phyloP scores from a whole-genome alignment of 2,888 invertebrate species.

The Lepidocyrtinus sp. region DNA sequence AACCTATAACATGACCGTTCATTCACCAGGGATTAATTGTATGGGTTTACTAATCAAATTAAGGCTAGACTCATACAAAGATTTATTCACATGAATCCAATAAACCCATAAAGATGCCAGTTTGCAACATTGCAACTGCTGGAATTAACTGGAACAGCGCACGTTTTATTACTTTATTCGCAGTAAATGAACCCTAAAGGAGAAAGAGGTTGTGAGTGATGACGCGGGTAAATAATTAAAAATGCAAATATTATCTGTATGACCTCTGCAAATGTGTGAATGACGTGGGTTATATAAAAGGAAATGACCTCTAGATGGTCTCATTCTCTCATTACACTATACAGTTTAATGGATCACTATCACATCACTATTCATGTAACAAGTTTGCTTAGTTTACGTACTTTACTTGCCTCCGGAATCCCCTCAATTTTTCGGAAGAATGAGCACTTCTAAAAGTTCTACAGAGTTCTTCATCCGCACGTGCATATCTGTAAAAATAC shows the following conservation, averaged over 20 bases:
- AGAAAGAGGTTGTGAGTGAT: no score
- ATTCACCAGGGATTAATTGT: no score
- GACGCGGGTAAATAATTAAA: not conserved
- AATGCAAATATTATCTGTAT: not conserved
- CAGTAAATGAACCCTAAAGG: no score
- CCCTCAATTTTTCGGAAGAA: slow-evolving; percentile 9
- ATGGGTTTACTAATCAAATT: no score
- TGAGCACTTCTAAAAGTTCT: slow-evolving; percentile 21
- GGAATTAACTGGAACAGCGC: no score
- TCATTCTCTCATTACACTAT: not conserved
- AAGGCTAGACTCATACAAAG: no score
- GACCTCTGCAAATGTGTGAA: not conserved
- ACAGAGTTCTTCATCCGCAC: not conserved
- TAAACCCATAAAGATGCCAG: no score
- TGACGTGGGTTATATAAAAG: not conserved
- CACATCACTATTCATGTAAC: not conserved
- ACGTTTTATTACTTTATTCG: no score
- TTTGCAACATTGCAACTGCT: no score
- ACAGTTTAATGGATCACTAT: slow-evolving; percentile 13
- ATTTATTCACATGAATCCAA: no score
- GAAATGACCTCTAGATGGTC: not conserved
- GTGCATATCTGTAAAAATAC: not conserved
- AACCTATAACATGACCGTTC: no score
- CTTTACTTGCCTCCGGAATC: not conserved
- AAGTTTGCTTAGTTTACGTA: not conserved